Conservation (phyloP, 2,888 invertebrate species). For the Thalpophila matura region DNA sequence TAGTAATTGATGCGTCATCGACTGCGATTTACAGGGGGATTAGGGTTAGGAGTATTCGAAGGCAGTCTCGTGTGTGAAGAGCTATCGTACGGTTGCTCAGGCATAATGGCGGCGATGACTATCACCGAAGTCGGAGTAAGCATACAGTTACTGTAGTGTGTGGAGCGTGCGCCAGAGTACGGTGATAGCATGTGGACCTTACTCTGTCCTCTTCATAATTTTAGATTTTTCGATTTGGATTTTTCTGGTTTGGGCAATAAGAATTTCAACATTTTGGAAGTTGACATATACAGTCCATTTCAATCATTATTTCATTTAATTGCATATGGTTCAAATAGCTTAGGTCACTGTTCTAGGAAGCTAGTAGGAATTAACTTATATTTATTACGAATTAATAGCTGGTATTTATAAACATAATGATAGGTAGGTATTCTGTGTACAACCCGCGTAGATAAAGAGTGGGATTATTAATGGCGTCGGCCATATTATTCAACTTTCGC, state of each 20-base stretch:
- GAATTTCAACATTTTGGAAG: constrained; percentile 11
- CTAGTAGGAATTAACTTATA: not conserved
- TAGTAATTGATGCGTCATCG: constrained; percentile 13
- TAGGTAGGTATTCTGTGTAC: not conserved
- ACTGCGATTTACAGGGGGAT: constrained; percentile 92
- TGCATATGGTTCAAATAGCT: too few species aligned
- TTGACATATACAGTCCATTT: constrained; percentile 31
- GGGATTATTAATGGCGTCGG: too few species aligned
- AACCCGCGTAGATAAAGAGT: too few species aligned
- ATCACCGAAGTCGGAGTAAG: constrained; percentile 93
- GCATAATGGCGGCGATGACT: constrained; percentile 97
- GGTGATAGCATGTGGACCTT: constrained; percentile 88
- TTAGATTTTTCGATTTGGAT: constrained; percentile 7
- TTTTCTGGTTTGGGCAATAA: constrained; percentile 31
- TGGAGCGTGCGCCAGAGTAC: constrained; percentile 72
- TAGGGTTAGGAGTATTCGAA: constrained; percentile 93
- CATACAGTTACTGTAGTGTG: constrained; percentile 45
- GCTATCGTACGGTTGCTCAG: constrained; percentile 97
- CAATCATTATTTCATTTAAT: constrained; percentile 38
- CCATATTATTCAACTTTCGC: too few species aligned
- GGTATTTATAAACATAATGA: constrained; percentile 1
- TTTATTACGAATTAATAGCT: not conserved
- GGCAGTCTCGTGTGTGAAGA: constrained; percentile 95
- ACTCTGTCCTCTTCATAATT: constrained; percentile 17
- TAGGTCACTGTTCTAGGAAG: too few species aligned